These are phyloP conservation scores for Brevipalpus yothersi DNA, from an alignment of 1,140 invertebrate species.

Conservation along the genomic window DNA sequence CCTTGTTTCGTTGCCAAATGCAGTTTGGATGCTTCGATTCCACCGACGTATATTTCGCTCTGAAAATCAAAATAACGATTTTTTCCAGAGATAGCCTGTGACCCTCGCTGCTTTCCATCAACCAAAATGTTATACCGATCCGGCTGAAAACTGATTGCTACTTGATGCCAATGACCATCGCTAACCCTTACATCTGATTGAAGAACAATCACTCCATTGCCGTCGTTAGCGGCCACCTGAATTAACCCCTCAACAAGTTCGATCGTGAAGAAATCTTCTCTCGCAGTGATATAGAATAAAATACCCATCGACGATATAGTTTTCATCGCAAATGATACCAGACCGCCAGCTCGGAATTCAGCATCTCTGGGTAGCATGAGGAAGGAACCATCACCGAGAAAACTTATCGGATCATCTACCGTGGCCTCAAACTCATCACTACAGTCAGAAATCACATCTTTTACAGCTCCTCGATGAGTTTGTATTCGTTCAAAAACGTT, in stretches of 20 bases:
- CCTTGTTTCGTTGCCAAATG: constrained; percentile 43
- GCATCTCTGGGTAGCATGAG: constrained; percentile 18
- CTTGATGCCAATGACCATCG: constrained; percentile 52
- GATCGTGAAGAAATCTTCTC: constrained; percentile 45
- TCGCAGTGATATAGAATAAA: constrained; percentile 37
- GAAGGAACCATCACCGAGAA: constrained; percentile 29
- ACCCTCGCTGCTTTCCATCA: constrained; percentile 31
- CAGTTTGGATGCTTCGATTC: constrained; percentile 49
- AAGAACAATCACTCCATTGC: constrained; percentile 32
- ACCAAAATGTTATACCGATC: background rate
- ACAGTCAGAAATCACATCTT: constrained; percentile 64
- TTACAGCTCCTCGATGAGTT: constrained; percentile 12
- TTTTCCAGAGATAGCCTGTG: constrained; percentile 35
- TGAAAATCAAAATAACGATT: constrained; percentile 50
- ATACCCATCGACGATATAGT: constrained; percentile 48
- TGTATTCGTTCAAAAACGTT: constrained; percentile 17
- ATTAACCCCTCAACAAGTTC: constrained; percentile 36
- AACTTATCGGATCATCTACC: constrained; percentile 50
- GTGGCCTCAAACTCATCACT: constrained; percentile 59
- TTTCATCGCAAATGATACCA: constrained; percentile 46
- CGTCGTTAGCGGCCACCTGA: constrained; percentile 40
- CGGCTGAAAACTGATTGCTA: constrained; percentile 20
- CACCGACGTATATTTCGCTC: constrained; percentile 56
- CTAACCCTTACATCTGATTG: constrained; percentile 32
- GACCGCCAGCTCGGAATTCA: constrained; percentile 15